Conservation (phyloP, 2,888 invertebrate genomes). For the Eristalinus sepulchralis region DNA sequence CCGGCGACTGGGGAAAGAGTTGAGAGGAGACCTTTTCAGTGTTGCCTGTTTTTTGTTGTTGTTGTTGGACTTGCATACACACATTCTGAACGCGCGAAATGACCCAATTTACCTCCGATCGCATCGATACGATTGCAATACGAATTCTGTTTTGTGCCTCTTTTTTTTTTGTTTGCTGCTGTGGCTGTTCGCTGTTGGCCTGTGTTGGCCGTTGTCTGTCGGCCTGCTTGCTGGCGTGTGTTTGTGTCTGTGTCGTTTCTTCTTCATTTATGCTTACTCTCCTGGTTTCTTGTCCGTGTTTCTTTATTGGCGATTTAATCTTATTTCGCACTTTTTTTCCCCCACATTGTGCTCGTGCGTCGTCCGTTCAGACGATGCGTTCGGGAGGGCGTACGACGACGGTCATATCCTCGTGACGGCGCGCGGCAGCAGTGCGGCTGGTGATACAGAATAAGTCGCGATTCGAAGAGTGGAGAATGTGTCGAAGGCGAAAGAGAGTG, state of each 20-base stretch:
- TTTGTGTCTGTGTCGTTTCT: constrained; percentile 10
- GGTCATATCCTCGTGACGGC: constrained; percentile 13
- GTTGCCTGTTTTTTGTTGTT: not conserved
- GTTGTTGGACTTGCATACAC: constrained; percentile 54
- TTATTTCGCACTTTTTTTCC: constrained; percentile 65
- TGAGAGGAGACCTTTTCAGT: not conserved
- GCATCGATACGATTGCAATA: constrained; percentile 69
- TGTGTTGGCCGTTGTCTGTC: not conserved
- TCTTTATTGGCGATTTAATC: constrained; percentile 70
- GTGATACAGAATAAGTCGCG: constrained; percentile 19
- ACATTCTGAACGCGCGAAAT: constrained; percentile 69
- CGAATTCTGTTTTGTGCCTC: constrained; percentile 16
- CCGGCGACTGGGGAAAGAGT: not conserved
- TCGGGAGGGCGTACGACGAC: not conserved
- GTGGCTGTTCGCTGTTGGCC: not conserved
- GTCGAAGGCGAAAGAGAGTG: constrained; percentile 4
- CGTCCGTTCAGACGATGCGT: constrained; percentile 26
- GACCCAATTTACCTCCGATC: constrained; percentile 70
- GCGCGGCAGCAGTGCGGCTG: not conserved
- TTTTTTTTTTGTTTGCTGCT: constrained; percentile 1
- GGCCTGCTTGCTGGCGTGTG: not conserved
- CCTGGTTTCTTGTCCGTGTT: constrained; percentile 50
- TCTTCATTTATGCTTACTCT: constrained; percentile 44
- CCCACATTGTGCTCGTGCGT: not conserved
- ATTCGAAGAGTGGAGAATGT: constrained; percentile 35